These are phyloP conservation scores for Tipula unca DNA, from an alignment of 2,888 invertebrate genomes.

Conservation along the genomic window DNA sequence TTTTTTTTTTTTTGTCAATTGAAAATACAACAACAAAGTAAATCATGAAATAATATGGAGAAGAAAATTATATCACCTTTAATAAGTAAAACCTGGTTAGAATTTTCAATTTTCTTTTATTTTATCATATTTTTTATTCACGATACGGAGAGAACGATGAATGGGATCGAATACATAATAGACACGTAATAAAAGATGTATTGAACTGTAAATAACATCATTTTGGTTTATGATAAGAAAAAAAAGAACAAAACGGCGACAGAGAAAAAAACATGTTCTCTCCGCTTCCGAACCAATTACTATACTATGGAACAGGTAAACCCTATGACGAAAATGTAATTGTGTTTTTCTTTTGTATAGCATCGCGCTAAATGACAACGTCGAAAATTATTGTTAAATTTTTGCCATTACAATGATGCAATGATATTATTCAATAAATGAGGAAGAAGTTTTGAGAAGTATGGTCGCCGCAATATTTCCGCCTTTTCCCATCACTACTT, in stretches of 20 bases:
- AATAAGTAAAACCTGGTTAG: background rate
- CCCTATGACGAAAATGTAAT: background rate
- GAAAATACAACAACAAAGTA: background rate
- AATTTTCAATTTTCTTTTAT: background rate
- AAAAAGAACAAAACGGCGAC: background rate
- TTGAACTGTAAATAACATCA: background rate
- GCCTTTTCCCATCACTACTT: background rate
- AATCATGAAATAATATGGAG: background rate
- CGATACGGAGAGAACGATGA: background rate
- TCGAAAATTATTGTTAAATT: background rate
- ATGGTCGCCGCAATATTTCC: background rate
- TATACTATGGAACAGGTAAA: background rate
- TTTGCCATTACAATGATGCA: background rate
- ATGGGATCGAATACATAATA: background rate
- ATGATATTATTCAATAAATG: background rate
- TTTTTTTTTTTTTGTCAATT: background rate
- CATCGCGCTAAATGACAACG: background rate
- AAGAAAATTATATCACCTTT: background rate
- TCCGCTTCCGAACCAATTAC: background rate
- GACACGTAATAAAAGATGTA: background rate
- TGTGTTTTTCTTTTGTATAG: background rate
- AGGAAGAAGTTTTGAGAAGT: background rate
- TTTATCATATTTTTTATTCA: background rate
- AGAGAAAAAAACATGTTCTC: background rate
- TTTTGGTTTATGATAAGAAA: background rate